These are phyloP conservation scores for Anser brachyrhynchus DNA, from an alignment of 2,113 vertebrate species.

Conservation along the genomic window DNA sequence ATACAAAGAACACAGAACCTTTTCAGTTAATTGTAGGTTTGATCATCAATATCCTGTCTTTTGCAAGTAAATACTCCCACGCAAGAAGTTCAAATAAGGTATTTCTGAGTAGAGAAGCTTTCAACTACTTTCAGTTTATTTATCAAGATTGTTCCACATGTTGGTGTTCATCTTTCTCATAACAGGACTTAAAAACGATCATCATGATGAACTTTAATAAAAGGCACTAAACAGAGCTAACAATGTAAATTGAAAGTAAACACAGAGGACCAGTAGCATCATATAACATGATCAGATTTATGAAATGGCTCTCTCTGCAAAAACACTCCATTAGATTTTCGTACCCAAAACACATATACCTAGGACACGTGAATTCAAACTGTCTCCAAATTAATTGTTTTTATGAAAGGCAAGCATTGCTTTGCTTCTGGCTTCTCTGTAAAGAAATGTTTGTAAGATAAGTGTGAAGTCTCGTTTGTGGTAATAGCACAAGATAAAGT, in stretches of 20 bases:
- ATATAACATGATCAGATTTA: background rate
- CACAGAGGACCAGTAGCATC: background rate
- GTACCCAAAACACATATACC: background rate
- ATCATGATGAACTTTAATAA: background rate
- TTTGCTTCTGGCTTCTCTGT: background rate
- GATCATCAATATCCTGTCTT: slow-evolving; percentile 50
- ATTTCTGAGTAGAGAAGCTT: slow-evolving; percentile 22
- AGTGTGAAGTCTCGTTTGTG: background rate
- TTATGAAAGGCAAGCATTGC: background rate
- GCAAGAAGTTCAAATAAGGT: slow-evolving; percentile 19
- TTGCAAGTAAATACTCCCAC: slow-evolving; percentile 49
- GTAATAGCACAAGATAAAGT: background rate
- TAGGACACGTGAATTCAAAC: background rate
- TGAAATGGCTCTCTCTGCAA: background rate
- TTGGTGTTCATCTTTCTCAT: slow-evolving; percentile 11
- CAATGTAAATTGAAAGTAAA: slow-evolving; percentile 32
- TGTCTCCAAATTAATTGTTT: background rate
- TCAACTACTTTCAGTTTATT: slow-evolving; percentile 37
- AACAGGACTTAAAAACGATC: slow-evolving; percentile 17
- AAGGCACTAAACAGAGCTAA: background rate
- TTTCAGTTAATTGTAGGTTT: slow-evolving; percentile 31
- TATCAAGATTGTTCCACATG: background rate
- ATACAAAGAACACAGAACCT: background rate
- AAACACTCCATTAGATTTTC: background rate
- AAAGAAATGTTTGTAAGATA: background rate